Evolutionary conservation across 2,888 invertebrate genomes (phyloP).

Genomic region (Dasypolia templi): DNA sequence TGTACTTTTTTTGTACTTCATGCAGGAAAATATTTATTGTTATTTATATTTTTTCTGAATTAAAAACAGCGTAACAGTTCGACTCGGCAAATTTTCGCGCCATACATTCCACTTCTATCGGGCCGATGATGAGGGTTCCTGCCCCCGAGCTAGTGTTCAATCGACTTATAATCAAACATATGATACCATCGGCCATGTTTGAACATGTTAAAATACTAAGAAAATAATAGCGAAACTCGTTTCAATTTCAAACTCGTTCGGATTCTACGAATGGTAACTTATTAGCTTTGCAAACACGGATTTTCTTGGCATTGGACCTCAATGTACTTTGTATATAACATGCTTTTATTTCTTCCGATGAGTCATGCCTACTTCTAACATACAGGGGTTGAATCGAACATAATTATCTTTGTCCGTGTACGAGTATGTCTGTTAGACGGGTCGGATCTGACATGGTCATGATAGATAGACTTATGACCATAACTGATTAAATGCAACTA

Average conservation of each 20-base stretch:
- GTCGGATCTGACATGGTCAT: not conserved
- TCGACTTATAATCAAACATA: constrained; percentile 84
- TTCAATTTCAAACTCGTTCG: constrained; percentile 53
- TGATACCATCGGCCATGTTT: constrained; percentile 79
- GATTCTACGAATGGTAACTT: constrained; percentile 46
- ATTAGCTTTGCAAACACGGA: constrained; percentile 27
- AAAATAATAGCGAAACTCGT: constrained; percentile 51
- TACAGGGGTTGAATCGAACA: constrained; percentile 23
- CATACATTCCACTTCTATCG: constrained; percentile 71
- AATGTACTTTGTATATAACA: constrained; percentile 18
- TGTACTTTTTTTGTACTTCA: too few relatives aligned
- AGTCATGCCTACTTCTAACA: constrained; percentile 27
- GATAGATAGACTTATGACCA: not conserved
- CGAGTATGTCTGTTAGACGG: constrained; percentile 6
- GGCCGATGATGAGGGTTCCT: constrained; percentile 79
- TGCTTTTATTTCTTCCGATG: constrained; percentile 34
- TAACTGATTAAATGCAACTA: not conserved
- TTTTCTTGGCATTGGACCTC: constrained; percentile 44
- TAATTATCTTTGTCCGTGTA: constrained; percentile 43
- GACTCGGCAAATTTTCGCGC: constrained; percentile 6
- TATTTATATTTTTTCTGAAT: too few relatives aligned
- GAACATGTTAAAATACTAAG: constrained; percentile 64
- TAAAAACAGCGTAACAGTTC: too few relatives aligned
- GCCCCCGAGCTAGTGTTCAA: constrained; percentile 75
- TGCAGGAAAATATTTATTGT: too few relatives aligned